Percentiles rank a stretch among this genome's conserved stretches.
These are phyloP conservation scores for Tadarida brasiliensis DNA, from an alignment of 2,797 vertebrate genomes.

Conservation along the genomic window DNA sequence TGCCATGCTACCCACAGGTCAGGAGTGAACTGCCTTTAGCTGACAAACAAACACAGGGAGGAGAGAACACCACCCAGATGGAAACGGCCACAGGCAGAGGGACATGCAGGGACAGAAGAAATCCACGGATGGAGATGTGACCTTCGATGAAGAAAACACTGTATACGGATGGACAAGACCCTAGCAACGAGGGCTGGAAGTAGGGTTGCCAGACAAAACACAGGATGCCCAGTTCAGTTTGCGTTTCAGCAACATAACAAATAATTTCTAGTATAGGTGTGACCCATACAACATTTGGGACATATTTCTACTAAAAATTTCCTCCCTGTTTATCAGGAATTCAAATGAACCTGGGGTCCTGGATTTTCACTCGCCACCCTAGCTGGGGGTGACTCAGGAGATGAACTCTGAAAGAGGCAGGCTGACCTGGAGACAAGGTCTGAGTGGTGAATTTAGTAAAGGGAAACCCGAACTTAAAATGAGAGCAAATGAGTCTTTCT, in stretches of 20 bases:
- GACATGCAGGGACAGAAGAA: background rate
- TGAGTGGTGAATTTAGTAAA: background rate
- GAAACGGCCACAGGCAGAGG: background rate
- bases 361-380: background rate
- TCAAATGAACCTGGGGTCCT: background rate
- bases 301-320: constrained; percentile 4
- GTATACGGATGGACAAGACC: background rate
- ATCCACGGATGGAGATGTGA: background rate
- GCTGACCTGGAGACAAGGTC: background rate
- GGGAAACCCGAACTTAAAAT: background rate
- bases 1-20: accelerated
- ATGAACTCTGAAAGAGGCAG: background rate
- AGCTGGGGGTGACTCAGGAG: background rate
- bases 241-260: constrained; percentile 24
- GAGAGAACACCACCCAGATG: background rate
- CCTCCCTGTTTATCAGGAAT: constrained; percentile 44
- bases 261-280: background rate
- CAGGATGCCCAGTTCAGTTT: background rate
- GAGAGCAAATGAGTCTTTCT: background rate
- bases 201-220: background rate
- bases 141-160: background rate
- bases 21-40: background rate
- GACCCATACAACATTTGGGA: background rate
- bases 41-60: background rate
- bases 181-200: background rate